These are phyloP conservation scores for Volucella bombylans DNA, from an alignment of 2,888 invertebrate genomes.

Conservation along the genomic window DNA sequence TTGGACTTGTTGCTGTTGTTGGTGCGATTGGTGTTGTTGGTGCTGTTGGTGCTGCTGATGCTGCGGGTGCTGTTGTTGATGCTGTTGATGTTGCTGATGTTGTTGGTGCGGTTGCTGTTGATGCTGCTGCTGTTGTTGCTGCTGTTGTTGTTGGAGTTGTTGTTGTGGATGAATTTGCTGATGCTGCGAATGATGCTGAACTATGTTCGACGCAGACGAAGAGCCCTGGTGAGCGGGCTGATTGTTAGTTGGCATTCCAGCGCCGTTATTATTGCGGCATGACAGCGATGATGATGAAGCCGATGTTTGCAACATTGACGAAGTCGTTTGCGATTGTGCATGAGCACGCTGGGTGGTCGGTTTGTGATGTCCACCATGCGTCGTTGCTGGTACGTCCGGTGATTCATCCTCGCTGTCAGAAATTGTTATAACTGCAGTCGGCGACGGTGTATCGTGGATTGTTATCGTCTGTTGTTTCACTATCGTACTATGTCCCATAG, in stretches of 20 bases:
- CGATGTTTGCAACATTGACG: slow-evolving; percentile 79
- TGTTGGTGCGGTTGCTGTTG: slow-evolving; percentile 75
- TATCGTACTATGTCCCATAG: slow-evolving; percentile 76
- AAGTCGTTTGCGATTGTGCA: slow-evolving; percentile 81
- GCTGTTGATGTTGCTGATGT: slow-evolving; percentile 60
- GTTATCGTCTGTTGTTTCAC: slow-evolving; percentile 91
- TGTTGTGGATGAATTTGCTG: slow-evolving; percentile 83
- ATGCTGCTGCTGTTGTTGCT: slow-evolving; percentile 71
- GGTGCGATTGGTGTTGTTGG: slow-evolving; percentile 71
- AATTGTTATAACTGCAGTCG: slow-evolving; percentile 97
- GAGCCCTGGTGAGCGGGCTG: slow-evolving; percentile 75
- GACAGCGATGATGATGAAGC: slow-evolving; percentile 76
- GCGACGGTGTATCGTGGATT: slow-evolving; percentile 97
- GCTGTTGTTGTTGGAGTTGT: slow-evolving; percentile 77
- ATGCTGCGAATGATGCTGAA: slow-evolving; percentile 81
- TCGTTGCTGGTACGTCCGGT: slow-evolving; percentile 79
- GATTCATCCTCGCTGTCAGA: slow-evolving; percentile 97
- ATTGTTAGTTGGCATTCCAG: slow-evolving; percentile 75
- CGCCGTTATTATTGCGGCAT: slow-evolving; percentile 77
- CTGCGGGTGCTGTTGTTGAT: slow-evolving; percentile 75
- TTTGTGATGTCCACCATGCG: slow-evolving; percentile 75
- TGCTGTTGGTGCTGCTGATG: slow-evolving; percentile 74
- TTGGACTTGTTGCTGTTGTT: slow-evolving; percentile 69
- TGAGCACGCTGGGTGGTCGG: slow-evolving; percentile 79
- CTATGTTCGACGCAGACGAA: slow-evolving; percentile 70